Evolutionary conservation across 2,888 invertebrate genomes (phyloP), one percentile per base, ranked within the genome.

Genomic region (Nomada hirtipes): DNA sequence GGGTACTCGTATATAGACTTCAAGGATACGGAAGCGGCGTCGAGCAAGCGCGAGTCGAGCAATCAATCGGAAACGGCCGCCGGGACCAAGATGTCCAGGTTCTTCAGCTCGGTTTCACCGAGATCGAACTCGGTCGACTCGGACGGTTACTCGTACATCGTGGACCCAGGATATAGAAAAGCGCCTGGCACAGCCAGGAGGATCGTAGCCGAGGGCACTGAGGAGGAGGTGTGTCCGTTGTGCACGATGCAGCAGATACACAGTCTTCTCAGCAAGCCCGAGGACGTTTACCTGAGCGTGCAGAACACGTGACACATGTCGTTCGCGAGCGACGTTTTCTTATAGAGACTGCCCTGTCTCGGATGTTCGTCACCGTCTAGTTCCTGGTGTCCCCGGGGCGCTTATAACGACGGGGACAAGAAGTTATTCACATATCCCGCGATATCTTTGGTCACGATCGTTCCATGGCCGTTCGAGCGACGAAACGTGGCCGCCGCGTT

Each of bases 231-330:
- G 57, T 93, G 93, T 86, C 93, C 93, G 13, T 87, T 93, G 7
- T 92, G 93, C 83, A 91, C 92, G 9, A 92, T 93, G 86, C 92
- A 92, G 76, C 92, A 92, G 87, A 93, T 93, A 79, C 92, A 92
- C 84, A 86, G 89, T 65, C 90, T 93, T 60, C 90, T 93, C 72
- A 88, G 89, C 59, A 90, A 89, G 69, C 92, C 92, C 60, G 91
- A 92, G 79, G 91, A 93, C 68, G 85, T 89, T 20, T 91, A 91
- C 75, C 71, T 86, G 71, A 88, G 84, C 59, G 85, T 88, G 52
- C 87, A 82, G 63, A 83, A 89, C 80, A 91, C 88, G 88, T 88
- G 88, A 88, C 88, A 88, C 85, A 50, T 67, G 83, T 76, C 82
- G n/a, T 70, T 78, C 57, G 67, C 78, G 26, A 76, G 72, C 70